Base-by-base conservation (phyloP, 1,140 invertebrate species). In the Orchestia grillus region DNA sequence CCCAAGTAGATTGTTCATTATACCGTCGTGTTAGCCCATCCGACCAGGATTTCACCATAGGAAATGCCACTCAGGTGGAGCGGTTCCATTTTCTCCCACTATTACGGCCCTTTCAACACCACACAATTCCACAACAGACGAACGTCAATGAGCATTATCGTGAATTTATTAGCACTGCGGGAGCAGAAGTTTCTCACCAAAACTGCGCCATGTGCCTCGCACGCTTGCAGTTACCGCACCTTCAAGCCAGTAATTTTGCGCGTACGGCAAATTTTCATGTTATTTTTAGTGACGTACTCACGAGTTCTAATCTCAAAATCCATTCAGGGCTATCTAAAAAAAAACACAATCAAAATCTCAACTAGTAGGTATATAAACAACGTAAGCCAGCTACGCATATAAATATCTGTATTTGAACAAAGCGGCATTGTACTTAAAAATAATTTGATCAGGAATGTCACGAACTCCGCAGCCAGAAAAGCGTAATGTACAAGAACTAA, bases 361-460 rank as follows among this genome's bases (percentile, higher is more conserved):
- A 77, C 1, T 23, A 15, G 15, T 77, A 15, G 28, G 3, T 77
- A 77, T 36, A 77, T 36, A 77, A 77, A n/a, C n/a, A n/a, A n/a
- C n/a, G 15, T 19, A 36, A 77, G 62, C 62, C 1, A 77, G 11
- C 62, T 28, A 36, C 11, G 15, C 36, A 77, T 36, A 77, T 77
- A 77, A 77, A 36, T 28, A 77, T 77, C 36, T 77, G 62, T 36
- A 77, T 77, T 77, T 77, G 28, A 77, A 77, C 62, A 23, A 77
- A 53, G 47, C 47, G 19, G 62, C 62, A 77, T 77, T 36, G 47
- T 77, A 77, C 62, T 77, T 77, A 77, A 15, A 77, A 77, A 77
- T 77, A 77, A 77, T 77, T 77, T 77, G 62, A 77, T 77, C 62
- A 77, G 62, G 62, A 77, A 77, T 77, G 62, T 77, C 62, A 77